Conservation (phyloP, 2,797 vertebrate genomes). For the Momotus momota region DNA sequence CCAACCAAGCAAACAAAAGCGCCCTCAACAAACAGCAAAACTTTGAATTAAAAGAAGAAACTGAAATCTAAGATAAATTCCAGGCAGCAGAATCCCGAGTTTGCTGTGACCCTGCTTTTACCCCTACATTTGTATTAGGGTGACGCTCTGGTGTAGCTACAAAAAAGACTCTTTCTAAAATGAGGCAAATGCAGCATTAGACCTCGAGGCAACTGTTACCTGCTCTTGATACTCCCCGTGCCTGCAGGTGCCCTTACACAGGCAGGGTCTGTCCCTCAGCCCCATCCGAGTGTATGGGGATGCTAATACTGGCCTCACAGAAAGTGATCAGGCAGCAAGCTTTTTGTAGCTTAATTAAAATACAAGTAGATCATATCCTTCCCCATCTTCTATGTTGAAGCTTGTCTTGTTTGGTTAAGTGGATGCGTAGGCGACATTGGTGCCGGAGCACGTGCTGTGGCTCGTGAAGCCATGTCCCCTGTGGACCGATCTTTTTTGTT, state of each 20-base stretch:
- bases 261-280: neutral
- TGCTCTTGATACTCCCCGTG: neutral
- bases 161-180: neutral
- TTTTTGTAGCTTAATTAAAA: constrained; percentile 2
- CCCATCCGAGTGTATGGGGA: neutral
- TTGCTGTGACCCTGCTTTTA: neutral
- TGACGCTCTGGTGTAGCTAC: neutral
- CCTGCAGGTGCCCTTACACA: too few species aligned
- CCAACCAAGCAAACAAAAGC: neutral
- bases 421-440: neutral
- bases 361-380: neutral
- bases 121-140: neutral
- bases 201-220: neutral
- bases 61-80: neutral
- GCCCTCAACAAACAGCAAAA: neutral
- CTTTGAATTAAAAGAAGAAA: neutral
- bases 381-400: neutral
- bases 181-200: neutral
- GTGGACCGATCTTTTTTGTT: constrained; percentile 11
- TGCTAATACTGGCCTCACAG: neutral
- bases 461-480: neutral
- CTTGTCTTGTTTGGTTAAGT: constrained; percentile 17
- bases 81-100: neutral
- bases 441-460: constrained; percentile 1
- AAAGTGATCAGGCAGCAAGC: neutral